phyloP scores from a whole-genome alignment of 2,888 invertebrate species.

The Eumacrocentrus americanus region DNA sequence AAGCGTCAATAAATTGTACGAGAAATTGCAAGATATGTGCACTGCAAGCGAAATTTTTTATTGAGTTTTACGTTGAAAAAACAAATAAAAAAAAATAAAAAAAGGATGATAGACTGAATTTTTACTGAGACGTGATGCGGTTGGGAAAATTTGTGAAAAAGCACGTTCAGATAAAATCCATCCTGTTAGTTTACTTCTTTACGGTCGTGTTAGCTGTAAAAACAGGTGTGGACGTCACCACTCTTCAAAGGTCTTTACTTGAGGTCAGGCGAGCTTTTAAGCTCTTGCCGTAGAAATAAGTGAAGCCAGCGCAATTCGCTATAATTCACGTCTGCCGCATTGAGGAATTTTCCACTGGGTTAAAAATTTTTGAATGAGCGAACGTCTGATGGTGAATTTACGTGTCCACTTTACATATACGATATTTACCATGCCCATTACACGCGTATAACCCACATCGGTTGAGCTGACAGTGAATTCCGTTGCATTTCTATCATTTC shows the following conservation, averaged over 20 bases:
- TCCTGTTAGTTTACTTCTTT: neutral
- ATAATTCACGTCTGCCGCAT: slow-evolving; percentile 1
- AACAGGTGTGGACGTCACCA: neutral
- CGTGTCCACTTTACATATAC: too few relatives aligned
- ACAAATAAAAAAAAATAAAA: too few relatives aligned
- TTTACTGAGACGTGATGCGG: too few relatives aligned
- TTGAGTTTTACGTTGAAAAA: too few relatives aligned
- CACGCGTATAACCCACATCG: neutral
- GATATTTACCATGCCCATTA: neutral
- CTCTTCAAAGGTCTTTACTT: neutral
- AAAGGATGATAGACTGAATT: too few relatives aligned
- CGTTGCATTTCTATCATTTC: neutral
- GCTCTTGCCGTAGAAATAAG: slow-evolving; percentile 16
- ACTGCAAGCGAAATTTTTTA: too few relatives aligned
- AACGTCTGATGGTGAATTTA: too few relatives aligned
- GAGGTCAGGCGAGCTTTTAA: slow-evolving; percentile 25
- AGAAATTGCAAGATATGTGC: too few relatives aligned
- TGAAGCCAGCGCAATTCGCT: neutral
- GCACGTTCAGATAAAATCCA: slow-evolving; percentile 12
- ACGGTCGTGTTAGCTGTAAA: neutral
- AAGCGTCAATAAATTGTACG: too few relatives aligned
- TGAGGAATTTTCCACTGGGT: neutral
- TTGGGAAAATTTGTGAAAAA: slow-evolving; percentile 2
- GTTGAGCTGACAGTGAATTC: neutral
- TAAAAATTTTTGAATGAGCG: too few relatives aligned